Percentiles rank a stretch among this genome's conserved stretches.
Conservation (phyloP, 2,113 vertebrate genomes). For the Sarotherodon lohbergeri region DNA sequence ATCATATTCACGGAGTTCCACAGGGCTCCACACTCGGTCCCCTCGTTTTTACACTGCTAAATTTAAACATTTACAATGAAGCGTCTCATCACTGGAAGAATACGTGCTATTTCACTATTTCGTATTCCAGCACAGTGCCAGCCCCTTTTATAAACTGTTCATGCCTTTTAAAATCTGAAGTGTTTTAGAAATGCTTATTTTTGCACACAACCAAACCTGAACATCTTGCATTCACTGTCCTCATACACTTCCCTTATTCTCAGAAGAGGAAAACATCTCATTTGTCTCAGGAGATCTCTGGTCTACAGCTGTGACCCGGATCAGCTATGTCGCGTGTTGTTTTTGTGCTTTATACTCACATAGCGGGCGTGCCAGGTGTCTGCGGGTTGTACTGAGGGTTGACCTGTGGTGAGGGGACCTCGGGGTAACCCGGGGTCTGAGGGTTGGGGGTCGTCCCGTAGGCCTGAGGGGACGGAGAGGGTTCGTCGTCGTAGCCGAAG, state of each 20-base stretch:
- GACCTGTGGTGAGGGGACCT: constrained; percentile 90
- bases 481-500: constrained; percentile 88
- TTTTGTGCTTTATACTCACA: constrained; percentile 73
- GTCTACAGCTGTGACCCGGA: background rate
- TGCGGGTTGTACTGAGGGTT: constrained; percentile 94
- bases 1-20: background rate
- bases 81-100: no score
- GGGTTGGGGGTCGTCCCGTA: constrained; percentile 91
- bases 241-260: no score
- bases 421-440: constrained; percentile 91
- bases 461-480: constrained; percentile 89
- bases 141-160: no score
- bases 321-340: background rate
- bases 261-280: no score
- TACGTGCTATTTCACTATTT: background rate
- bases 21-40: background rate
- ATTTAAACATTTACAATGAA: no score
- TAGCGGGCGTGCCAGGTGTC: constrained; percentile 89
- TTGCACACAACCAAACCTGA: no score
- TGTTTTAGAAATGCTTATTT: no score
- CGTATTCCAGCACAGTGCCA: no score
- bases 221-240: no score
- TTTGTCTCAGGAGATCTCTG: no score
- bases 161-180: no score
- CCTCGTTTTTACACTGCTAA: background rate